These are phyloP conservation scores for Rhodeus uyekii DNA, from an alignment of 2,797 vertebrate species.

Conservation along the genomic window DNA sequence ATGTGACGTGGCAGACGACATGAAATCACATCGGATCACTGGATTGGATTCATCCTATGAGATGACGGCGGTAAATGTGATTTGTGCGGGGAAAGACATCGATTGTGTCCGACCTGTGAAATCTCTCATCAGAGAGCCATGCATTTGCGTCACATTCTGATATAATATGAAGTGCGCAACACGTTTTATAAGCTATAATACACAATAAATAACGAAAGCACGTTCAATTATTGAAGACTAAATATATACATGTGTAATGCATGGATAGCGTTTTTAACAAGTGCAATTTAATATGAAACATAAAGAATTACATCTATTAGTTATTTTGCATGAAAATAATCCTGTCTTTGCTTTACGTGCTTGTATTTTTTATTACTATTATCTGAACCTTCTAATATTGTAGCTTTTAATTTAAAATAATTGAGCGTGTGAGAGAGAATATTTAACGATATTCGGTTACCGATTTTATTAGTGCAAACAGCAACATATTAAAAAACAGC, in stretches of 20 bases:
- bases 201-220: background rate
- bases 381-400: background rate
- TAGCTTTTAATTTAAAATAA: background rate
- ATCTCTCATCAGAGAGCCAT: background rate
- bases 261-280: background rate
- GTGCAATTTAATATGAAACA: background rate
- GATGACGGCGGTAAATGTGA: background rate
- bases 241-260: too few relatives aligned
- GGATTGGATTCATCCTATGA: background rate
- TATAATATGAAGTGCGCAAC: too few relatives aligned
- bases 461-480: constrained; percentile 43
- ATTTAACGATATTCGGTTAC: constrained; percentile 44
- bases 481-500: constrained; percentile 45
- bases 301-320: background rate
- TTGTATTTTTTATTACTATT: constrained; percentile 2
- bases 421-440: background rate
- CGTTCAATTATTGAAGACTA: too few relatives aligned
- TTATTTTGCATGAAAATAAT: background rate
- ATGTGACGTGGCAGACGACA: background rate
- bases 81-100: background rate
- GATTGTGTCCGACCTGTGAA: background rate
- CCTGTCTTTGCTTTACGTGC: background rate
- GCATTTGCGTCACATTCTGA: background rate
- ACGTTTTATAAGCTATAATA: background rate
- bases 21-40: background rate